A percentile compares a stretch with the other conserved stretches of the same genome.
phyloP scores from a whole-genome alignment of 2,113 vertebrate species.

The Malurus elegans region DNA sequence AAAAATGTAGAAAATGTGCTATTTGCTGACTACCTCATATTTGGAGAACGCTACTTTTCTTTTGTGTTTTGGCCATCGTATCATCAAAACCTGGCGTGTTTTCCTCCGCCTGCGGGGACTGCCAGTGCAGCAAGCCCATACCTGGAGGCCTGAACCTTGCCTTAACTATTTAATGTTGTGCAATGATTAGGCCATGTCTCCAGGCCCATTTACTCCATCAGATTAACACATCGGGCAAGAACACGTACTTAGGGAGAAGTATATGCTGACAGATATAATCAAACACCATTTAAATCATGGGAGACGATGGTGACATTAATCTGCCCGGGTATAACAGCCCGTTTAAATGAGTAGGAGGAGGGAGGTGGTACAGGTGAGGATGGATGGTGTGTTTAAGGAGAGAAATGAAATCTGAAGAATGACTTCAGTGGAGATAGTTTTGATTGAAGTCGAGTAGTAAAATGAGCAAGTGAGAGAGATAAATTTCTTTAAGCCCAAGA shows the following conservation, averaged over 20 bases:
- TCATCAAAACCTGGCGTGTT: not conserved
- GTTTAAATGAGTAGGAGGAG: conserved; percentile 65
- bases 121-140: not conserved
- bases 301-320: conserved; percentile 51
- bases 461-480: conserved; percentile 44
- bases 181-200: conserved; percentile 35
- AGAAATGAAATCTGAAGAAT: conserved; percentile 60
- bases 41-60: not conserved
- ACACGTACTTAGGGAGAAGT: conserved; percentile 22
- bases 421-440: conserved; percentile 52
- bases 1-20: not conserved
- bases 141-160: conserved; percentile 29
- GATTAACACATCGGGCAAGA: conserved; percentile 57
- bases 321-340: conserved; percentile 45
- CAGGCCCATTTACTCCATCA: conserved; percentile 56
- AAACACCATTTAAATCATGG: conserved; percentile 57
- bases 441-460: conserved; percentile 61
- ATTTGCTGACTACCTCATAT: not conserved
- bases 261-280: conserved; percentile 59
- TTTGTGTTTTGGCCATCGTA: not conserved
- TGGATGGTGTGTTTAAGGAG: conserved; percentile 58
- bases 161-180: conserved; percentile 52
- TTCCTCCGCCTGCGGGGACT: not conserved
- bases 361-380: conserved; percentile 46
- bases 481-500: conserved; percentile 27